Base-by-base conservation (phyloP, 1,140 invertebrate species). In the Drosophila malerkotliana region DNA sequence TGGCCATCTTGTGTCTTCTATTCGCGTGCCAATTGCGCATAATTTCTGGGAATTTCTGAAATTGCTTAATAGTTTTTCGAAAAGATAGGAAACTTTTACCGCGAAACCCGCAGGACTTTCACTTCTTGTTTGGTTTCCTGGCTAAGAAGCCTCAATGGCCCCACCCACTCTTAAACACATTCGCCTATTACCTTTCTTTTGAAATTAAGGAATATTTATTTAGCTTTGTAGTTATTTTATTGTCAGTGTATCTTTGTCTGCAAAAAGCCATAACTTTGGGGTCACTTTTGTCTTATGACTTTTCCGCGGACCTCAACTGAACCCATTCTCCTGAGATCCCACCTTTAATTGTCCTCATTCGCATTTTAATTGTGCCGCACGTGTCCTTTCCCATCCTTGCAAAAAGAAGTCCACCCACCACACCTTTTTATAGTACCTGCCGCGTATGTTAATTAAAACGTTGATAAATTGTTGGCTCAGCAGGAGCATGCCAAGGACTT, bases 401-500 rank as follows among this genome's bases (percentile, higher is more conserved):
- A 12, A 37, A 37, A 4, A 32, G 32, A 37, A 37, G 1, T 37
- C 12, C 26, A 24, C 14, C 49, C 24, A 10, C 32, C 64, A 45
- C 8, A 28, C 24, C 55, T 30, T 30, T 54, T 34, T 34, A 34
- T 72, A 57, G 56, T 63, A 32, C 52, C 58, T 41, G 28, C 37
- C 54, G 67, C 61, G 63, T 80, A 74, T 71, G 68, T 68, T 85
- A 85, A 85, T 85, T 84, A 85, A 85, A 77, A 81, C 64, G 60
- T 75, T 85, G 60, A 80, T 81, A 74, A 85, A 80, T 85, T 74
- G 72, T 57, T 59, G 58, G 71, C 73, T 77, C 62, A 48, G 54
- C 48, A 53, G 26, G 64, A n/a, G 34, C 0, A 3, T 12, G 9
- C 34, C 34, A 4, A 12, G 34, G 34, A 37, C 10, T 37, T 10